These are phyloP conservation scores for Trisateles emortualis DNA, from an alignment of 2,888 invertebrate genomes.

Conservation along the genomic window DNA sequence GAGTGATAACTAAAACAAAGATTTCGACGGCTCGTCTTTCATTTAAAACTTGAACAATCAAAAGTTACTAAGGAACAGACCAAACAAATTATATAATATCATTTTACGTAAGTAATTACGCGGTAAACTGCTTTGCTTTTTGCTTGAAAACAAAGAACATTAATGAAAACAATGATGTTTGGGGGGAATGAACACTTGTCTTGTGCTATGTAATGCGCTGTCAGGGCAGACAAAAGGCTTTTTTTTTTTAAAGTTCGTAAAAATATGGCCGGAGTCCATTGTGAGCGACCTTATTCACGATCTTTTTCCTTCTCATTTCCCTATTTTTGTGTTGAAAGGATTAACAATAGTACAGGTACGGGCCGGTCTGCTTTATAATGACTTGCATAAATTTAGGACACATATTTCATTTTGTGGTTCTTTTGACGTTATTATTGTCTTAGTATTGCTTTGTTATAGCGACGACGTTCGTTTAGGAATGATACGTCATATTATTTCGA, in stretches of 20 bases:
- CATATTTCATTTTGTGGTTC: slow-evolving; percentile 34
- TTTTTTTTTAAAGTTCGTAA: slow-evolving; percentile 73
- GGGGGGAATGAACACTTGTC: slow-evolving; percentile 76
- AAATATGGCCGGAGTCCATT: slow-evolving; percentile 79
- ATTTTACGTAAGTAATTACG: slow-evolving; percentile 40
- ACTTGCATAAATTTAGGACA: slow-evolving; percentile 59
- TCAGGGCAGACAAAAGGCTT: slow-evolving; percentile 76
- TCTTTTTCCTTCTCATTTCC: slow-evolving; percentile 80
- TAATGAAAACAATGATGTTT: slow-evolving; percentile 68
- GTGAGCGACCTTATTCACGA: slow-evolving; percentile 70
- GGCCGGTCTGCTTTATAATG: slow-evolving; percentile 59
- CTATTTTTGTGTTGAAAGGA: slow-evolving; percentile 81
- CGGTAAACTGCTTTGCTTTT: slow-evolving; percentile 36
- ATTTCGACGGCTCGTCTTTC: slow-evolving; percentile 34
- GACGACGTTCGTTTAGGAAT: too few species aligned
- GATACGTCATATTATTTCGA: too few species aligned
- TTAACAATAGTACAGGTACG: slow-evolving; percentile 79
- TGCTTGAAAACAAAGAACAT: slow-evolving; percentile 59
- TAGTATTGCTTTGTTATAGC: background rate
- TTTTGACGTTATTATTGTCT: background rate
- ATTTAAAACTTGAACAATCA: slow-evolving; percentile 41
- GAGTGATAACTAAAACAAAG: slow-evolving; percentile 19
- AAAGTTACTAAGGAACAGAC: slow-evolving; percentile 30
- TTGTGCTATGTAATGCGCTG: slow-evolving; percentile 79
- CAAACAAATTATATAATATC: slow-evolving; percentile 28